Conservation (phyloP, 2,888 invertebrate species). For the Dynastes hyllus region DNA sequence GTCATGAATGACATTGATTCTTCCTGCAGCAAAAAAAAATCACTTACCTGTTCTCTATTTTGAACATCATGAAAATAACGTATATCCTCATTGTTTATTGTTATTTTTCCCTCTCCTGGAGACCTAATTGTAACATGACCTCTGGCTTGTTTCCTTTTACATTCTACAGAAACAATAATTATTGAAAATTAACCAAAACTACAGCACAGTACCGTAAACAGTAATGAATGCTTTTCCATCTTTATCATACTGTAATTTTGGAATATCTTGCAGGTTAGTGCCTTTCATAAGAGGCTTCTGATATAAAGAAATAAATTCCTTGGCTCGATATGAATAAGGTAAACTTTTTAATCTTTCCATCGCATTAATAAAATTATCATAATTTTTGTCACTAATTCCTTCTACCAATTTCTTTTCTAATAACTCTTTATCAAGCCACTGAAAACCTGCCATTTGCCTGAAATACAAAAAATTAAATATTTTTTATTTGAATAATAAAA, state of each 20-base stretch:
- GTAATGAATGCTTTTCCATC: constrained; percentile 83
- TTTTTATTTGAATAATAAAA: constrained; percentile 36
- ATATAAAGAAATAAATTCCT: constrained; percentile 84
- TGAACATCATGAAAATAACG: constrained; percentile 83
- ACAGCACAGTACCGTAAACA: constrained; percentile 74
- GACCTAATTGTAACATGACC: constrained; percentile 87
- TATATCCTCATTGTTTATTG: constrained; percentile 86
- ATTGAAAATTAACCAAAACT: constrained; percentile 22
- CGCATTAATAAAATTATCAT: constrained; percentile 81
- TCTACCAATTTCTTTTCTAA: constrained; percentile 81
- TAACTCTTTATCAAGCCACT: constrained; percentile 80
- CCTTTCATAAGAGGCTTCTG: constrained; percentile 77
- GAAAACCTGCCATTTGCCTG: constrained; percentile 74
- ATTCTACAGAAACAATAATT: constrained; percentile 72
- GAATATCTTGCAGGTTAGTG: constrained; percentile 76
- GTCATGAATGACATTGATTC: no score
- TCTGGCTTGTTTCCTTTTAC: constrained; percentile 80
- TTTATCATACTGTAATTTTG: constrained; percentile 80
- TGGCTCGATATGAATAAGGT: constrained; percentile 81
- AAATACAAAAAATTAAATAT: constrained; percentile 56
- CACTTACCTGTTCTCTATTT: constrained; percentile 83
- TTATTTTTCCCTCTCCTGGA: constrained; percentile 88
- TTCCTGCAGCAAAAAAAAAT: background rate
- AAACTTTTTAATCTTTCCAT: constrained; percentile 82
- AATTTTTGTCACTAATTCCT: constrained; percentile 79